phyloP scores from a whole-genome alignment of 2,113 vertebrate genomes.

The Calypte anna region DNA sequence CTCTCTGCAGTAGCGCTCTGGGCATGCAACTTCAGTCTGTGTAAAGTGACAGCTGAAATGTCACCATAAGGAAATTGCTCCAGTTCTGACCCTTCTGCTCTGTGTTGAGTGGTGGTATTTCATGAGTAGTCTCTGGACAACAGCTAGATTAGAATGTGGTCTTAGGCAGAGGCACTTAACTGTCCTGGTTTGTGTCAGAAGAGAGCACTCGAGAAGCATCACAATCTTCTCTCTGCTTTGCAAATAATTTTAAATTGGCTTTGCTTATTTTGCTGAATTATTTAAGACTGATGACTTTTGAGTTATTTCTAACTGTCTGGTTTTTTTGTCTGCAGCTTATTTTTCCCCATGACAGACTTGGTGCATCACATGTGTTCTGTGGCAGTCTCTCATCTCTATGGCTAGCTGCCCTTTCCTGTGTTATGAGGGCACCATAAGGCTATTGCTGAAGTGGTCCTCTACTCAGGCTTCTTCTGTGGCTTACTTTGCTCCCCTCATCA shows the following conservation, averaged over 20 bases:
- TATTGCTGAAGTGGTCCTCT: background rate
- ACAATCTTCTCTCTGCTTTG: background rate
- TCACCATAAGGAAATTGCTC: accelerated
- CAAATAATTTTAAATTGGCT: background rate
- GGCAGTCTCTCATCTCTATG: background rate
- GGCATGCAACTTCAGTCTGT: background rate
- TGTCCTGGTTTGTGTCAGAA: background rate
- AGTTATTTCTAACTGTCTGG: background rate
- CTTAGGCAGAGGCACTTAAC: background rate
- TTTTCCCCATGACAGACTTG: accelerated
- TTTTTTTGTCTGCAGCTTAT: background rate
- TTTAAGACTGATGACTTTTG: background rate
- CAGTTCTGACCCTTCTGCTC: accelerated
- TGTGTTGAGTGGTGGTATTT: background rate
- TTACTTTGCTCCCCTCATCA: background rate
- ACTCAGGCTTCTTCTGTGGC: background rate
- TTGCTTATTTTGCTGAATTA: background rate
- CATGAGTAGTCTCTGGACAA: background rate
- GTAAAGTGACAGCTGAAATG: background rate
- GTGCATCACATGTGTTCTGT: background rate
- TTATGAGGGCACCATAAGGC: background rate
- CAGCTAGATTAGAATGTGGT: background rate
- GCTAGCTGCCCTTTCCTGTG: background rate
- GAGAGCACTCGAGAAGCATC: background rate
- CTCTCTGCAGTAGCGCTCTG: background rate